Conservation (phyloP, 2,797 vertebrate species). For the Halcyon leucocephala region DNA sequence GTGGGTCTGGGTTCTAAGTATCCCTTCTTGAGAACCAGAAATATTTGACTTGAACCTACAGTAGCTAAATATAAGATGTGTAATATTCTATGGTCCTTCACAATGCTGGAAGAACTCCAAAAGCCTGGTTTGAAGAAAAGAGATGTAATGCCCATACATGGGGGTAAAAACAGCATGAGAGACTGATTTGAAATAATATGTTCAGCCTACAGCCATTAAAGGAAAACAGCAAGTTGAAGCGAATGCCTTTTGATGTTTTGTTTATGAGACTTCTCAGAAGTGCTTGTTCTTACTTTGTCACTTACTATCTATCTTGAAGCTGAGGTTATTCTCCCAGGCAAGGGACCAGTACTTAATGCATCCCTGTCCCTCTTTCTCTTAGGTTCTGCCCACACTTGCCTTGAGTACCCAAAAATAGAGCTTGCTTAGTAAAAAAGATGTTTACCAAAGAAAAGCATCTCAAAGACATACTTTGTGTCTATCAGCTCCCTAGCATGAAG, state of each 20-base stretch:
- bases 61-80: slow-evolving; percentile 33
- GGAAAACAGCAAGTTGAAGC: slow-evolving; percentile 21
- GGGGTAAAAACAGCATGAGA: slow-evolving; percentile 31
- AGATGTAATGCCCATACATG: slow-evolving; percentile 40
- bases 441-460: neutral
- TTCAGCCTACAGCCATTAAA: slow-evolving; percentile 46
- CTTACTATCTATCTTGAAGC: neutral
- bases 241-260: slow-evolving; percentile 12
- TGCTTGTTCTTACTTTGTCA: neutral
- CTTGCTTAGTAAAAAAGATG: neutral
- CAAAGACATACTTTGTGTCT: neutral
- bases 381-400: neutral
- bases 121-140: neutral
- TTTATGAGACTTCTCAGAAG: neutral
- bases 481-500: neutral
- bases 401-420: neutral
- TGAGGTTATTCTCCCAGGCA: neutral
- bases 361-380: neutral
- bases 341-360: neutral
- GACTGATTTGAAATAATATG: neutral
- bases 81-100: neutral
- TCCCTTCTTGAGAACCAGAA: neutral
- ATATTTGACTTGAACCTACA: neutral
- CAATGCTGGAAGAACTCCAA: slow-evolving; percentile 41
- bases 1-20: neutral